Conservation (phyloP, 2,113 vertebrate genomes). For the Triplophysa tibetana region DNA sequence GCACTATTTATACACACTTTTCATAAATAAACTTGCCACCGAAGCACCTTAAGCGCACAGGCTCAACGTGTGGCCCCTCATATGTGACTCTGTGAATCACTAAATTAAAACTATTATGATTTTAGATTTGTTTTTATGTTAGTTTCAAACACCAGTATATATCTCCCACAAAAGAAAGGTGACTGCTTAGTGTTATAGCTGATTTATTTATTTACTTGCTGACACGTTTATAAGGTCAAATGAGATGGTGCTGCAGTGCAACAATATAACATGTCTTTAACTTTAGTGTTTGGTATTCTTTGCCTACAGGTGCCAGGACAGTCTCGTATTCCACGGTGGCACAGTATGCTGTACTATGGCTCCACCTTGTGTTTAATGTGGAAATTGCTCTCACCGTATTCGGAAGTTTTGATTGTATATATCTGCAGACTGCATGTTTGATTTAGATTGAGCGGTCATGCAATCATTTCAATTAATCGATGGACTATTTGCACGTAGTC, state of each 20-base stretch:
- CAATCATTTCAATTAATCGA: too few species aligned
- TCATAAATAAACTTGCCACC: constrained; percentile 59
- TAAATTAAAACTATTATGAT: not conserved
- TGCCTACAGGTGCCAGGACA: not conserved
- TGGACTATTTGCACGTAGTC: too few species aligned
- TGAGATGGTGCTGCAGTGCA: not conserved
- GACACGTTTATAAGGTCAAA: not conserved
- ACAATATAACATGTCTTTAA: not conserved
- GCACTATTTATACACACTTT: constrained; percentile 47
- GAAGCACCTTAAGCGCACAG: constrained; percentile 38
- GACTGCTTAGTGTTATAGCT: too few species aligned
- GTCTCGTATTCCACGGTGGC: not conserved
- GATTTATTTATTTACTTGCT: not conserved
- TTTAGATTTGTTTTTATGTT: not conserved
- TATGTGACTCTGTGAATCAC: not conserved
- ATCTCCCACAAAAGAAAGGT: too few species aligned
- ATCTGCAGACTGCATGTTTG: too few species aligned
- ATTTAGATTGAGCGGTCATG: too few species aligned
- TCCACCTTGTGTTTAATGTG: not conserved
- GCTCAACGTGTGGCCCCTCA: constrained; percentile 25
- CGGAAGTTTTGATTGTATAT: too few species aligned
- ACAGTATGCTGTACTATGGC: not conserved
- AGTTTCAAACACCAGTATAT: too few species aligned
- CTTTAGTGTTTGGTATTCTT: not conserved
- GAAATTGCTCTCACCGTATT: not conserved